A percentile compares a stretch with the other conserved stretches of the same genome.
Evolutionary conservation across 2,113 vertebrate genomes (phyloP).

Genomic region (Alligator sinensis): DNA sequence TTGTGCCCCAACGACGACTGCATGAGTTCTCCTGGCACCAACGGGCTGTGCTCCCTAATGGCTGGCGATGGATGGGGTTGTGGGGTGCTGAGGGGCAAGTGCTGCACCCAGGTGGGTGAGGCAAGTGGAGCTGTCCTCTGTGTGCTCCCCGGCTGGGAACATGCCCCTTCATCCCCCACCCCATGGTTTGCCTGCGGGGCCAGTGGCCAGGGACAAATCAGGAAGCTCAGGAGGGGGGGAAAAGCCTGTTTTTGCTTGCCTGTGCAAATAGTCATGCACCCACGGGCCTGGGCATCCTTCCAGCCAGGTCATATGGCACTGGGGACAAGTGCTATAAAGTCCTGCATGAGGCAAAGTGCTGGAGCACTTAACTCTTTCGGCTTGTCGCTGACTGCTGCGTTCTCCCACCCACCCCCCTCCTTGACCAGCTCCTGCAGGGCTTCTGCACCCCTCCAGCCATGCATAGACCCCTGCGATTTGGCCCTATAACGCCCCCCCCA

Average conservation of each 20-base stretch:
- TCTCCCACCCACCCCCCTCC: too few relatives aligned
- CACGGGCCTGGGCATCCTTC: not conserved
- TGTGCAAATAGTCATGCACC: not conserved
- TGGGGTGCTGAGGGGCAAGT: not conserved
- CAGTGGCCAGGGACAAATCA: too few relatives aligned
- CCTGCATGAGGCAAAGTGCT: not conserved
- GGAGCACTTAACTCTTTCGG: not conserved
- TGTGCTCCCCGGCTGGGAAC: too few relatives aligned
- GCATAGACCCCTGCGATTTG: not conserved
- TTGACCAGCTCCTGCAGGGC: too few relatives aligned
- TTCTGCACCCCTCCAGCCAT: not conserved
- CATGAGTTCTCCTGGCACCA: not conserved
- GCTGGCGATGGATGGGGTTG: not conserved
- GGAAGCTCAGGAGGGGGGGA: too few relatives aligned
- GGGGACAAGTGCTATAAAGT: not conserved
- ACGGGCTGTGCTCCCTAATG: fast-evolving
- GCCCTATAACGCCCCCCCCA: not conserved
- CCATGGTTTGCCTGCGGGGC: too few relatives aligned
- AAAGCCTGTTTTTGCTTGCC: not conserved
- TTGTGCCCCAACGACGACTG: too few relatives aligned
- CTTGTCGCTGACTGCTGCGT: too few relatives aligned
- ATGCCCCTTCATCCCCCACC: too few relatives aligned
- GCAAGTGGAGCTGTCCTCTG: too few relatives aligned
- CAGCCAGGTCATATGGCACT: not conserved
- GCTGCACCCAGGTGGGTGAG: too few relatives aligned